These are phyloP conservation scores for Pristionchus fissidentatus DNA, from an alignment of 2,888 invertebrate genomes.

Conservation along the genomic window DNA sequence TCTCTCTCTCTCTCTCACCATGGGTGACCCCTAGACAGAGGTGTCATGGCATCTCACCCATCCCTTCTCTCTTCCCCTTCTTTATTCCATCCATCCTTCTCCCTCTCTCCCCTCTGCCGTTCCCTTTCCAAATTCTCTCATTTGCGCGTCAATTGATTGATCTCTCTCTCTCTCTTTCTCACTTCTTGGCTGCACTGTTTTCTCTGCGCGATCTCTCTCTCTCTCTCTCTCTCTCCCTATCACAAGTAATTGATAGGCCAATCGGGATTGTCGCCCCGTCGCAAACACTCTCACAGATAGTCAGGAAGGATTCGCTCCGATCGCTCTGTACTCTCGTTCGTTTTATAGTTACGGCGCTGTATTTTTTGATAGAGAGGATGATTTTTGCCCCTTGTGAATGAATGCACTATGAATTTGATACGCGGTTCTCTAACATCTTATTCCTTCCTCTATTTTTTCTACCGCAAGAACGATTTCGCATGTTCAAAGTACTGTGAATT, in stretches of 20 bases:
- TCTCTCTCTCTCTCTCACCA: constrained; percentile 26
- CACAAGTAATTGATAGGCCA: constrained; percentile 32
- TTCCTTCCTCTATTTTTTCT: no score
- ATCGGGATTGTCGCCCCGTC: background rate
- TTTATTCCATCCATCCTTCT: background rate
- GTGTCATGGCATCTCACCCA: constrained; percentile 16
- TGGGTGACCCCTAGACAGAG: constrained; percentile 40
- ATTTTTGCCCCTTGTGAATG: no score
- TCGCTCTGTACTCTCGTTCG: no score
- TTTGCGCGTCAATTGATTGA: background rate
- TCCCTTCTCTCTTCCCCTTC: background rate
- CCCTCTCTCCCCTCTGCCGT: background rate
- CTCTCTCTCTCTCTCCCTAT: constrained; percentile 10
- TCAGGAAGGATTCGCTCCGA: no score
- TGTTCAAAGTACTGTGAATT: no score
- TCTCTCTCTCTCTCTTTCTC: background rate
- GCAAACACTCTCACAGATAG: no score
- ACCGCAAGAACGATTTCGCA: no score
- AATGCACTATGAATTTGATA: no score
- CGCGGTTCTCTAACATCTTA: no score
- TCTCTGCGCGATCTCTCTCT: background rate
- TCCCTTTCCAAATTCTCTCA: background rate
- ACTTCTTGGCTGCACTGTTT: constrained; percentile 22
- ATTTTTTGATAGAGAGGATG: no score
- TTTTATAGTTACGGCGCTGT: no score